Evolutionary conservation across 2,113 vertebrate genomes (phyloP).

Genomic region (Corythaixoides concolor): DNA sequence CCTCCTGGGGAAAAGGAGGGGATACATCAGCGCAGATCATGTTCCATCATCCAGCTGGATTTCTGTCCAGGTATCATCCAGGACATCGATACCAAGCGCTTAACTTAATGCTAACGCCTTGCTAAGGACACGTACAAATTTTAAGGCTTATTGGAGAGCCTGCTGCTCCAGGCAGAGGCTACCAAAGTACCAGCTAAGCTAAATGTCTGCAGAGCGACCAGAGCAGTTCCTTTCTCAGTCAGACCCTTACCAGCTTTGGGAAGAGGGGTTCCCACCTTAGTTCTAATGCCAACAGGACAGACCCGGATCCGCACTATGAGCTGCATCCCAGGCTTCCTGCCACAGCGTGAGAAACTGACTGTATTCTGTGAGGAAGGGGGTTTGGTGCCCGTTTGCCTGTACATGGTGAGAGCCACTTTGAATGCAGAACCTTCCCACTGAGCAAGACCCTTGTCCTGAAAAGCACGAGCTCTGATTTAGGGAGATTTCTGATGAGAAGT

Average conservation of each 20-base stretch:
- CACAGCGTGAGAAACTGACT: background rate
- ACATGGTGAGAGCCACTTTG: accelerated
- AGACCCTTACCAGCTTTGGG: background rate
- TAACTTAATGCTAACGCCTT: background rate
- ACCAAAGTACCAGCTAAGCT: background rate
- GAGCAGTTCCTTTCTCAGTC: background rate
- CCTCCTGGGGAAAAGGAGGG: no score
- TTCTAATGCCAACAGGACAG: background rate
- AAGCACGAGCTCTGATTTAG: background rate
- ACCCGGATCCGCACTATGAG: background rate
- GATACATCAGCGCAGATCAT: background rate
- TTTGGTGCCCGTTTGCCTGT: background rate
- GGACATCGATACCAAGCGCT: accelerated
- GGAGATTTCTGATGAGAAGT: background rate
- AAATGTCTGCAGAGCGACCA: no score
- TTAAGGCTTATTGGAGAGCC: background rate
- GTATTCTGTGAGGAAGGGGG: background rate
- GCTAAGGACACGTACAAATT: background rate
- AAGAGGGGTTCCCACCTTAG: background rate
- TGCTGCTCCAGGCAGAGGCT: background rate
- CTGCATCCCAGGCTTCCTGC: background rate
- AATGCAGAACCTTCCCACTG: background rate
- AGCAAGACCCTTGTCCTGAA: background rate
- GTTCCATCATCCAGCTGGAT: background rate
- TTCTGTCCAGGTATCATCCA: background rate